Conservation (phyloP, 2,113 vertebrate species). For the Sinocyclocheilus rhinocerous region DNA sequence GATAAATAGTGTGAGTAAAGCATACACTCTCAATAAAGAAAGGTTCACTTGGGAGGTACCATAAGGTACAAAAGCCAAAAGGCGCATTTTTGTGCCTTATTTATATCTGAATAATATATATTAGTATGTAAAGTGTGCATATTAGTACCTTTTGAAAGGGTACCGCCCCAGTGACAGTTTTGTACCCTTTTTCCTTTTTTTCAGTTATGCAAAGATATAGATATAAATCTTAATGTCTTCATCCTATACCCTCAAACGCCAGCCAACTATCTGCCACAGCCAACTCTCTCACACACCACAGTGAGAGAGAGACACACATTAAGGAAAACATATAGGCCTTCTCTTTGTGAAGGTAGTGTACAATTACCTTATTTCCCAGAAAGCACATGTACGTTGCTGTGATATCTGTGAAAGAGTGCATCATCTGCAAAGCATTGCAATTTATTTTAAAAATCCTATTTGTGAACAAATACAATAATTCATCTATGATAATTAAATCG, state of each 20-base stretch:
- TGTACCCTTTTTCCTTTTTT: too few species aligned
- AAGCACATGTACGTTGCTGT: background rate
- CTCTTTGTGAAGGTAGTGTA: background rate
- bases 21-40: background rate
- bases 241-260: slow-evolving; percentile 22
- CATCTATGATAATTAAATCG: background rate
- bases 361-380: slow-evolving; percentile 13
- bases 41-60: too few species aligned
- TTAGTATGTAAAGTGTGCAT: too few species aligned
- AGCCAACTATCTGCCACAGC: slow-evolving; percentile 50
- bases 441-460: background rate
- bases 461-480: background rate
- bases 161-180: too few species aligned
- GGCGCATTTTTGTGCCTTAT: too few species aligned
- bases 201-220: background rate
- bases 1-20: background rate
- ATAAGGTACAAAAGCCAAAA: too few species aligned
- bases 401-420: background rate
- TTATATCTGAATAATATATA: too few species aligned
- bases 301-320: background rate
- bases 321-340: background rate
- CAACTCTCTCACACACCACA: background rate
- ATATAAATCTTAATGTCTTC: slow-evolving; percentile 43
- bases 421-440: background rate
- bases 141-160: too few species aligned